Conservation (phyloP, 2,113 vertebrate genomes). For the Lasiurus borealis region DNA sequence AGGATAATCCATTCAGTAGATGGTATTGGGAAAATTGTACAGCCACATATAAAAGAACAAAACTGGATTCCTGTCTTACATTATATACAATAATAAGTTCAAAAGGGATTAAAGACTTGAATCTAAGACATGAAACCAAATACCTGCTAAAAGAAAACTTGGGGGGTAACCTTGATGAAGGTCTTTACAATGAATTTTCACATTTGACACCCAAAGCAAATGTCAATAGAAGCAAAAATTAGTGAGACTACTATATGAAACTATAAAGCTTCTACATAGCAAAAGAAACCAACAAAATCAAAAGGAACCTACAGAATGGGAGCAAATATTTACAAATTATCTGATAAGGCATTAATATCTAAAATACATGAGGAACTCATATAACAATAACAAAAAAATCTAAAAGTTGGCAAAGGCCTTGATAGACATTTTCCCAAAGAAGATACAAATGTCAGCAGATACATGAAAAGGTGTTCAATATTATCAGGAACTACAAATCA, state of each 20-base stretch:
- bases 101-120: background rate
- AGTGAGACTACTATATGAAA: background rate
- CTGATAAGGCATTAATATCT: background rate
- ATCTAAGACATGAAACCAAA: background rate
- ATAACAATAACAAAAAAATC: background rate
- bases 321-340: background rate
- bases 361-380: background rate
- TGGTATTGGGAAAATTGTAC: background rate
- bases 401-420: background rate
- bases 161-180: background rate
- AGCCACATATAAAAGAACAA: background rate
- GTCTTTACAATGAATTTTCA: background rate
- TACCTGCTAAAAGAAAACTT: background rate
- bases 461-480: background rate
- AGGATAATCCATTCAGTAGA: background rate
- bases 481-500: background rate
- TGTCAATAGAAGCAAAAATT: background rate
- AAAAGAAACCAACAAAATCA: background rate
- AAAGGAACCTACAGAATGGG: background rate
- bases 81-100: background rate
- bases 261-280: background rate
- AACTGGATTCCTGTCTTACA: background rate
- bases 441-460: background rate
- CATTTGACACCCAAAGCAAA: background rate
- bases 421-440: background rate